Percentiles rank a stretch among this genome's conserved stretches.
phyloP scores from a whole-genome alignment of 2,888 invertebrate species.

The Drosophila diplacantha region DNA sequence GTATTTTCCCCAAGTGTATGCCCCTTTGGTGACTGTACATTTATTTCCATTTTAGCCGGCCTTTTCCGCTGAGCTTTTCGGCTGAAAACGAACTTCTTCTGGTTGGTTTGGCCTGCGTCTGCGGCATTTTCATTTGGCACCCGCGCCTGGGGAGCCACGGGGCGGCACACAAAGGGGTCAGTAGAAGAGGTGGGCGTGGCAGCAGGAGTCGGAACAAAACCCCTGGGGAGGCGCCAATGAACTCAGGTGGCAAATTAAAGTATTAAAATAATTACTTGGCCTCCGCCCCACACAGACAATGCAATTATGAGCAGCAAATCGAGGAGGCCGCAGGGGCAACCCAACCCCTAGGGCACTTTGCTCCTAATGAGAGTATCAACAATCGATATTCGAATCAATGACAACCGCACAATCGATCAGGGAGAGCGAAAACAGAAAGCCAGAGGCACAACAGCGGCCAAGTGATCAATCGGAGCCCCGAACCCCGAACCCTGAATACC shows the following conservation, averaged over 20 bases:
- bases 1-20: not conserved
- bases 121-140: constrained; percentile 60
- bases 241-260: constrained; percentile 70
- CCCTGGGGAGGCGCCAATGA: constrained; percentile 47
- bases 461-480: constrained; percentile 58
- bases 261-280: constrained; percentile 62
- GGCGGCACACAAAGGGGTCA: constrained; percentile 27
- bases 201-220: not conserved
- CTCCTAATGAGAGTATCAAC: constrained; percentile 57
- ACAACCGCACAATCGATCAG: constrained; percentile 66
- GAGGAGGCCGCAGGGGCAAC: constrained; percentile 17
- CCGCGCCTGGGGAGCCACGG: constrained; percentile 32
- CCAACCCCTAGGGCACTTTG: constrained; percentile 5
- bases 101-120: constrained; percentile 64
- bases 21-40: constrained; percentile 44
- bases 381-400: constrained; percentile 62
- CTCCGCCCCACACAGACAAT: constrained; percentile 54
- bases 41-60: constrained; percentile 24
- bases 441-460: constrained; percentile 40
- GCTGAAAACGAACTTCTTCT: constrained; percentile 58
- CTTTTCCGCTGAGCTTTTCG: constrained; percentile 36
- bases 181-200: not conserved
- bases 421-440: constrained; percentile 19
- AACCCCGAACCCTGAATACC: constrained; percentile 4
- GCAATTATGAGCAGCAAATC: constrained; percentile 66